Evolutionary conservation across 1,140 invertebrate species (phyloP).

Genomic region (Homalodisca vitripennis): DNA sequence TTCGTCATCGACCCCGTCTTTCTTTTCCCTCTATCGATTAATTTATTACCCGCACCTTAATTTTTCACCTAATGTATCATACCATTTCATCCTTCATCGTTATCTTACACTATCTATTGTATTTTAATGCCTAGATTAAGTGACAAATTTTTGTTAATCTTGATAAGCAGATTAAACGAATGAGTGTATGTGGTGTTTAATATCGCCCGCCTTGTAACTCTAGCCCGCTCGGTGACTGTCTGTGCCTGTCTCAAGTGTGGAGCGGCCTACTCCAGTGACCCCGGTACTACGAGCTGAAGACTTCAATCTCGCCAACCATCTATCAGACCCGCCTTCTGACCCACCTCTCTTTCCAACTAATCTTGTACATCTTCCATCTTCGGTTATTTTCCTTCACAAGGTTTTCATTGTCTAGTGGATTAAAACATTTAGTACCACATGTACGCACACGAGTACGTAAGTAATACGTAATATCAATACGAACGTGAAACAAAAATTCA

Average conservation of each 20-base stretch:
- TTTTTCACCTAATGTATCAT: slow-evolving; percentile 22
- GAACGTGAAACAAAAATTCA: no score
- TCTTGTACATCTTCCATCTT: background rate
- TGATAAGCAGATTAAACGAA: slow-evolving; percentile 18
- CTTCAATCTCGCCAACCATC: background rate
- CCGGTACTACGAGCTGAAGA: no score
- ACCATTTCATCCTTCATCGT: slow-evolving; percentile 18
- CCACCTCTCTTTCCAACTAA: background rate
- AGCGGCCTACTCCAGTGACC: background rate
- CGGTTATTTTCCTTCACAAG: background rate
- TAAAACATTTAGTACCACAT: no score
- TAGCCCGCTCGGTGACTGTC: background rate
- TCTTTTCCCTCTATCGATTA: slow-evolving; percentile 22
- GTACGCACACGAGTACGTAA: no score
- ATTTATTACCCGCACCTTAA: slow-evolving; percentile 26
- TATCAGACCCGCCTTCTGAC: background rate
- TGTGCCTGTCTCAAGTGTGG: background rate
- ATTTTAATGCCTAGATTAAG: slow-evolving; percentile 7
- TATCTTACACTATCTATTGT: background rate
- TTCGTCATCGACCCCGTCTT: slow-evolving; percentile 11
- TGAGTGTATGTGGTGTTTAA: background rate
- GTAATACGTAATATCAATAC: no score
- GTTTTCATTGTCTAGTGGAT: no score
- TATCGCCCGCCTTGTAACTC: background rate
- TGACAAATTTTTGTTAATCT: slow-evolving; percentile 15